Evolutionary conservation across 2,888 invertebrate genomes (phyloP), one percentile per base, ranked within the genome.

Genomic region (Nephrocerus scutellatus): DNA sequence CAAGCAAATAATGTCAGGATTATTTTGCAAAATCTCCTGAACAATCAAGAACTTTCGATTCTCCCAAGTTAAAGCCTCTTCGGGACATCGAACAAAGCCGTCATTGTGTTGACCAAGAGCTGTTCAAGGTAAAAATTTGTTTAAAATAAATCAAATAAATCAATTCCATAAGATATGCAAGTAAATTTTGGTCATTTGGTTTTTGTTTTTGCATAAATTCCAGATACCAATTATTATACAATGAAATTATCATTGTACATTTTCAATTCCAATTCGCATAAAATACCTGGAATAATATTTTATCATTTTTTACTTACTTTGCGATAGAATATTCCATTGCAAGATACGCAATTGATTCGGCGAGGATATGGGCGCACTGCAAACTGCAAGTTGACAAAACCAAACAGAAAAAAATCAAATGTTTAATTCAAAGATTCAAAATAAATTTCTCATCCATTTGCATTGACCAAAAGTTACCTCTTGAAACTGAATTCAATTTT

Each of bases 271-370:
- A 15, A 38, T 30, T 6, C 23, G 23, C 14, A 21, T 30, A 26
- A 20, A 1, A 10, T 19, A 45, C n/a, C n/a, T n/a, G n/a, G n/a
- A n/a, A n/a, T n/a, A n/a, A n/a, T n/a, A n/a, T n/a, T n/a, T n/a
- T n/a, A n/a, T n/a, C n/a, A n/a, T n/a, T n/a, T 22, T n/a, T 9
- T 23, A 60, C 66, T 66, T 70, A 82, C 82, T 76, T 73, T 82
- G 82, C 12, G 82, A 79, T 30, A 82, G 65, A 47, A 81, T 72
- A 59, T 82, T 82, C 82, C 82, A 82, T 54, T 82, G 81, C 46
- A 82, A 68, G 33, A 82, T 64, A 52, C 80, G 68, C 43, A 81
- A 66, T 34, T 68, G 66, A 45, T 70, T 59, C 37, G 70, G 70
- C 54, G 64, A 68, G 44, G 68, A 61, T 28, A 66, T 59, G 28